Percentiles rank a stretch among this genome's conserved stretches.
Conservation (phyloP, 2,888 invertebrate genomes). For the Chymomyza caudatula region DNA sequence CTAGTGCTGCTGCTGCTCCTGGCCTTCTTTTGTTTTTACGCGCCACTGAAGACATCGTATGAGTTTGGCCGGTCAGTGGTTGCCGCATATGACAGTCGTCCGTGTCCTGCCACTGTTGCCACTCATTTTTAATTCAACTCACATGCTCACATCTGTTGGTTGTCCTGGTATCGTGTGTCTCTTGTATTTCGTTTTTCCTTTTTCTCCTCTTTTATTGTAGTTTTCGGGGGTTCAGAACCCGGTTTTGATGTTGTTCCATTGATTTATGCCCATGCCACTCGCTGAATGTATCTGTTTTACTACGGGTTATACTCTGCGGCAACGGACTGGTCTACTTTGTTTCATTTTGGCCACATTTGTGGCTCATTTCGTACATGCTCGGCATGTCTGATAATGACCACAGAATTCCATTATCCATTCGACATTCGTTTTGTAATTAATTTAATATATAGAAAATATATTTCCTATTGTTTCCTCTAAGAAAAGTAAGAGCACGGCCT, state of each 20-base stretch:
- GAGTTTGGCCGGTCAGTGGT: slow-evolving; percentile 10
- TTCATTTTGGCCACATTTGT: slow-evolving; percentile 68
- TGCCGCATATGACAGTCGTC: slow-evolving; percentile 34
- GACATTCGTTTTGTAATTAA: slow-evolving; percentile 67
- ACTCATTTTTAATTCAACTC: slow-evolving; percentile 70
- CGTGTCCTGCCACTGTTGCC: slow-evolving; percentile 21
- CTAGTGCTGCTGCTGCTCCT: not conserved
- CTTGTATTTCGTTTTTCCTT: slow-evolving; percentile 21
- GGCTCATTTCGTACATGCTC: slow-evolving; percentile 62
- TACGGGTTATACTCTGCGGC: slow-evolving; percentile 42
- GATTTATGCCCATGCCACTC: slow-evolving; percentile 57
- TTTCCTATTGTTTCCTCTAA: not conserved
- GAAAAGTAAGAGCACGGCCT: not conserved
- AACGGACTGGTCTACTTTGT: slow-evolving; percentile 48
- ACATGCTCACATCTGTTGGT: slow-evolving; percentile 64
- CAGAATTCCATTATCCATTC: slow-evolving; percentile 68
- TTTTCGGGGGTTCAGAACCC: not conserved
- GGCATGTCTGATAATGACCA: slow-evolving; percentile 68
- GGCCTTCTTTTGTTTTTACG: slow-evolving; percentile 60
- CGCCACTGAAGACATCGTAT: slow-evolving; percentile 53
- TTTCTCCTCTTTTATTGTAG: slow-evolving; percentile 6
- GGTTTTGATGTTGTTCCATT: slow-evolving; percentile 41
- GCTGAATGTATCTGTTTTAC: slow-evolving; percentile 35
- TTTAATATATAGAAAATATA: slow-evolving; percentile 46
- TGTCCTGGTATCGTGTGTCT: slow-evolving; percentile 32